phyloP scores from a whole-genome alignment of 2,888 invertebrate genomes.

The Leptinotarsa juncta region DNA sequence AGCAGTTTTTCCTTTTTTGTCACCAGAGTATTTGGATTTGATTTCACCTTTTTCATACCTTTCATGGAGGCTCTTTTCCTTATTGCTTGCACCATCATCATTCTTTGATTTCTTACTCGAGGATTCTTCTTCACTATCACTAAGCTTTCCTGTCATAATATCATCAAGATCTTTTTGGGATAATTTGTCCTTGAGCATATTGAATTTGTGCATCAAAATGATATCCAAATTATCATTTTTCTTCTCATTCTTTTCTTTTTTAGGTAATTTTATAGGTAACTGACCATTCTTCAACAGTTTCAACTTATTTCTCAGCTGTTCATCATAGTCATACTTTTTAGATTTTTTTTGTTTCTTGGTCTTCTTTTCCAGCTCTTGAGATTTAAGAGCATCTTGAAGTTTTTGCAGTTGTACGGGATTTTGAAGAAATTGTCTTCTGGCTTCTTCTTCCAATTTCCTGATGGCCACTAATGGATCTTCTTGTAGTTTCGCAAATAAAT shows the following conservation, averaged over 20 bases:
- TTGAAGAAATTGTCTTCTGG: constrained; percentile 83
- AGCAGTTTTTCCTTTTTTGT: constrained; percentile 31
- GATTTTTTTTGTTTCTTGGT: constrained; percentile 66
- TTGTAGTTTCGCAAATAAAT: constrained; percentile 87
- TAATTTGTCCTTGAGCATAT: constrained; percentile 72
- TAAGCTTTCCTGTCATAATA: constrained; percentile 64
- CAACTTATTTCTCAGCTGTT: constrained; percentile 58
- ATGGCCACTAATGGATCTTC: constrained; percentile 94
- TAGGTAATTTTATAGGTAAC: constrained; percentile 42
- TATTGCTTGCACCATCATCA: constrained; percentile 39
- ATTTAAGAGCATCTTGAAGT: constrained; percentile 81
- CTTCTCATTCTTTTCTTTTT: constrained; percentile 58
- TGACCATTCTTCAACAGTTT: constrained; percentile 50
- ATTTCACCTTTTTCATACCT: constrained; percentile 16
- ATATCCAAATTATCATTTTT: constrained; percentile 71
- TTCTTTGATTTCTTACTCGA: constrained; percentile 51
- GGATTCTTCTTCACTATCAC: constrained; percentile 43
- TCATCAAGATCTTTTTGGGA: constrained; percentile 63
- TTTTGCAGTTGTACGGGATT: constrained; percentile 93
- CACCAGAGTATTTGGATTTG: background rate
- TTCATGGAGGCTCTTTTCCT: constrained; percentile 31
- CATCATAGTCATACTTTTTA: constrained; percentile 54
- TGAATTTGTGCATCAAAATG: constrained; percentile 78
- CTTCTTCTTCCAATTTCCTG: constrained; percentile 90
- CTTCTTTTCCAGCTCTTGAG: constrained; percentile 68